Base-by-base conservation (phyloP, 2,888 invertebrate species). In the Drosophila prostipennis region DNA sequence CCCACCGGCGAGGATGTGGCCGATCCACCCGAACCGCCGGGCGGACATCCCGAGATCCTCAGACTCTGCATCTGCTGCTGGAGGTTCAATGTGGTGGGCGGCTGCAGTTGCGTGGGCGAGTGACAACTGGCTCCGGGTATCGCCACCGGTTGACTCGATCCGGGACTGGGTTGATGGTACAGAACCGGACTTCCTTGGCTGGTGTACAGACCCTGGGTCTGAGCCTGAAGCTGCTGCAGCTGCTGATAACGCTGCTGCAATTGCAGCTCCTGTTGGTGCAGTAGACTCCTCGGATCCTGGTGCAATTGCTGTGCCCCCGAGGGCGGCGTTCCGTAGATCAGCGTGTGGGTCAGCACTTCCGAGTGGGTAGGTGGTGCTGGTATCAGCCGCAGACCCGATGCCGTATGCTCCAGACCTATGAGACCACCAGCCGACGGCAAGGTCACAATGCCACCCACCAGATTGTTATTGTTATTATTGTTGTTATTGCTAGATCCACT, bases 241-340 rank as follows among this genome's bases (percentile, higher is more conserved):
- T 92, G 91, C 64, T 92, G 91, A 54, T 91, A 91, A 26, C 91
- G 89, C 36, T 91, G 91, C 67, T 91, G 91, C 69, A 91, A 63
- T 67, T 92, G 91, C 60, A 91, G 63, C 69, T 91, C 91, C 79
- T 92, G 91, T 49, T 91, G 91, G 26, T 91, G 91, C 64, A 91
- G 67, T 58, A 91, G 79, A 60, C 89, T 91, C 36, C 89, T 76
- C 14, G 91, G 90, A 79, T 91, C 91, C 32, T 89, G 82, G 46
- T 87, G 81, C 59, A 87, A 58, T 34, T 91, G 91, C 64, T 89
- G 91, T 1, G 74, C 70, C 0, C 79, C 89, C 70, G 91, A 79
- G 16, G 91, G 91, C 73, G 91, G 90, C 45, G 91, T 89, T 8
- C 91, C 91, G 80, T 91, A 91, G 53, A 91, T 91, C 37, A 91